Base-by-base conservation (phyloP, 2,797 vertebrate species). In the Sparus aurata region DNA sequence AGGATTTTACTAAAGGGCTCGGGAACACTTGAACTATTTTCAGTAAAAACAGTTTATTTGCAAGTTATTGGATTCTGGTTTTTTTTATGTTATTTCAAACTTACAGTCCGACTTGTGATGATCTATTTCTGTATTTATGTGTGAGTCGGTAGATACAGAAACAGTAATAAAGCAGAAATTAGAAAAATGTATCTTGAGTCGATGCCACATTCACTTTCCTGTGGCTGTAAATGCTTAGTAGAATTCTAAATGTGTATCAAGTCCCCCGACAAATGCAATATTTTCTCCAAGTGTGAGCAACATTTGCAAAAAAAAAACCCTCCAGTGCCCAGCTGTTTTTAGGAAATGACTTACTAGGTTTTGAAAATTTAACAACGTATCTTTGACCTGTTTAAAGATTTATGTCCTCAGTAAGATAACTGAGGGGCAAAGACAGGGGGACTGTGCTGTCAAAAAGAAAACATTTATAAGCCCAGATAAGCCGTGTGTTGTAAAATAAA, bases 391-490 rank as follows among this genome's bases (percentile, higher is more conserved):
- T 45, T 25, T n/a, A 25, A 23, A 68, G 43, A 57, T 49, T 1
- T 34, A 11, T n/a, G 5, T 17, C 9, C 18, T 41, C 30, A 20
- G 12, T 18, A 11, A 46, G n/a, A 60, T 18, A 25, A 38, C 5
- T 43, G 38, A 38, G 9, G 38, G 38, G 38, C 25, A 65, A 16
- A 38, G 12, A 27, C 18, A 27, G 25, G 6, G 4, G 34, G 34
- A 38, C 7, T 38, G 34, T 11, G 12, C 41, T 45, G n/a, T 65
- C 22, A 62, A 73, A 62, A 73, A 78, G 18, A 20, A 45, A 81
- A 62, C 22, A 38, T 38, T 38, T 38, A 11, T 38, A 38, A 38
- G 38, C 38, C 38, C 10, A 38, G 38, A 38, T 38, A 38, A 38
- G 38, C 38, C 38, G 0, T 38, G 38, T 38, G 38, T 38, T 38